Evolutionary conservation across 1,140 invertebrate genomes (phyloP), one percentile per base, ranked within the genome.

Genomic region (Apolygus lucorum): DNA sequence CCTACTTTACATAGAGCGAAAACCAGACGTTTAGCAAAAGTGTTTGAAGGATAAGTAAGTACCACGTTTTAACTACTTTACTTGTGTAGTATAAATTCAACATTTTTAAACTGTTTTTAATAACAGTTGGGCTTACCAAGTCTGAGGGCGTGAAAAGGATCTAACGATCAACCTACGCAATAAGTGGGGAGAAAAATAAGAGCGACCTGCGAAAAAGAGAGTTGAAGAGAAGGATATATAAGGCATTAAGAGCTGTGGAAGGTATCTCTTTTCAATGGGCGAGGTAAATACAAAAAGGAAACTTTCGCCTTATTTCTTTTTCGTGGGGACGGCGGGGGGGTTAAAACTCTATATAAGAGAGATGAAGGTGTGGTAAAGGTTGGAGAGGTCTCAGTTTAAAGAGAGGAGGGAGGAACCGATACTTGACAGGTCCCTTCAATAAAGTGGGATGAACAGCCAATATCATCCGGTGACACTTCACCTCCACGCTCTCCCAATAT

Each of bases 361-460:
- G 54, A 59, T 59, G 54, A 59, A 59, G 54, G 22, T 8, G 54
- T 4, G 8, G 11, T 11, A 21, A 24, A 59, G 54, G 54, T 11
- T 11, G 22, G 22, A 24, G 13, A 59, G 54, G 22, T 59, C 22
- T 11, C 13, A 59, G 54, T 59, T 59, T 59, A 59, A 59, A 59
- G 54, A 59, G 54, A 59, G 22, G 54, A 21, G 54, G 22, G 54
- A 22, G 22, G 54, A 21, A 21, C 11, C 4, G 54, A 59, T 59
- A 59, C 54, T 59, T 59, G 54, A 59, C 54, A 59, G 54, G 54
- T 59, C 54, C 54, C 54, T 59, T 59, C 54, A 59, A 59, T 59
- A 59, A 59, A 59, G 54, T 59, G 54, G 54, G 54, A 59, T 59
- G 54, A 59, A 59, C 54, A 59, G 22, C 54, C 54, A 59, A 59